Percentiles rank a stretch among this genome's conserved stretches.
Evolutionary conservation across 2,888 invertebrate species (phyloP).

Genomic region (Petrolisthes cinctipes): DNA sequence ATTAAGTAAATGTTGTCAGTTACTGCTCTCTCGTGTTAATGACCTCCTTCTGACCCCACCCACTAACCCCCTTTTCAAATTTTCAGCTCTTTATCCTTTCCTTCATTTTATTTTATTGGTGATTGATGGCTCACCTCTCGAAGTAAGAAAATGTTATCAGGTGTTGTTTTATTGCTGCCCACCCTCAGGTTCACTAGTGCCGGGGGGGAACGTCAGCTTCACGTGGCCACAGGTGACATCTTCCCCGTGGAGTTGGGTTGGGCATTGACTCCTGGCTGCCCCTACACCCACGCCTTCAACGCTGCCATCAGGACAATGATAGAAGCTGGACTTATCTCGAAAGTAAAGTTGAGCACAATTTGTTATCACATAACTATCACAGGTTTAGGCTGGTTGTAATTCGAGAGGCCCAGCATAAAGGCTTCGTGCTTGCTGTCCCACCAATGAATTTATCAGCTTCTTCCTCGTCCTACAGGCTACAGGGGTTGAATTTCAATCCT

Average conservation of each 20-base stretch:
- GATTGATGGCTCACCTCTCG: not conserved
- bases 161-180: not conserved
- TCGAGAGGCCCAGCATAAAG: too few relatives aligned
- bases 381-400: too few relatives aligned
- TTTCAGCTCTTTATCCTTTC: not conserved
- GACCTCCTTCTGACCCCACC: not conserved
- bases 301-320: slow-evolving; percentile 15
- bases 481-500: too few relatives aligned
- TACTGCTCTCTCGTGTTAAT: too few relatives aligned
- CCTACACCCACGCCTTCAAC: slow-evolving; percentile 45
- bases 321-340: slow-evolving; percentile 33
- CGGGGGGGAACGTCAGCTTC: slow-evolving; percentile 39
- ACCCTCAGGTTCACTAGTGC: slow-evolving; percentile 40
- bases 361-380: too few relatives aligned
- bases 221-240: slow-evolving; percentile 49
- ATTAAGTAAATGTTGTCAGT: too few relatives aligned
- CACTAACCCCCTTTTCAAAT: not conserved
- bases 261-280: slow-evolving; percentile 52
- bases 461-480: too few relatives aligned
- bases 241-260: slow-evolving; percentile 52
- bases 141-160: too few relatives aligned
- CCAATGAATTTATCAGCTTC: too few relatives aligned
- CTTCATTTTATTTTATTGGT: not conserved
- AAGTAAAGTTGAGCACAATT: not conserved
- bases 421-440: too few relatives aligned